These are phyloP conservation scores for Australoheros scitulus DNA, from an alignment of 2,113 vertebrate species.

Conservation along the genomic window DNA sequence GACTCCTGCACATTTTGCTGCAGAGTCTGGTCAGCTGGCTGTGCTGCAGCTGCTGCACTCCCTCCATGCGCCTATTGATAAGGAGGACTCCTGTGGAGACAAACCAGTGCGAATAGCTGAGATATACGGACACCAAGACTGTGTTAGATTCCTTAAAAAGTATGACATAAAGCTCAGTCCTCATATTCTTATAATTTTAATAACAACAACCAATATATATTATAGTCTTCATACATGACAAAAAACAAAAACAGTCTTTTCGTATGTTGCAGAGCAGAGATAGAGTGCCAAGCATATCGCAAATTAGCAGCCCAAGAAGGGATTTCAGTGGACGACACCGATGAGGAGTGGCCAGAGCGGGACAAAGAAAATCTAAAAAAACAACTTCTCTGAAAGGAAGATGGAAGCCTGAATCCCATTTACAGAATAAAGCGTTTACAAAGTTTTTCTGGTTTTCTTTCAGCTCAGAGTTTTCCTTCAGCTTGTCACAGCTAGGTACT, in stretches of 20 bases:
- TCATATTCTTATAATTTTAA: not conserved
- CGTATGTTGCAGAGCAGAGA: slow-evolving; percentile 83
- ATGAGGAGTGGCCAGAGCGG: slow-evolving; percentile 85
- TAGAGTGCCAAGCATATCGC: slow-evolving; percentile 76
- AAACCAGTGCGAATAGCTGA: slow-evolving; percentile 85
- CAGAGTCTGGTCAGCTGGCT: slow-evolving; percentile 82
- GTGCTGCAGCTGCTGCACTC: slow-evolving; percentile 85
- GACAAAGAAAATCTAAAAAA: slow-evolving; percentile 68
- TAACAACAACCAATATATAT: not conserved
- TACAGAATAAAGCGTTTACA: not conserved
- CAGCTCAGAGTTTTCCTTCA: fast-evolving
- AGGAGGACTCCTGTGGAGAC: slow-evolving; percentile 85
- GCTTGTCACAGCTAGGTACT: fast-evolving
- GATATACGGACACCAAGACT: slow-evolving; percentile 89
- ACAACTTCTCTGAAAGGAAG: slow-evolving; percentile 8
- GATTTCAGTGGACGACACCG: slow-evolving; percentile 80
- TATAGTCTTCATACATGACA: not conserved
- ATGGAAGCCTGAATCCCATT: not conserved
- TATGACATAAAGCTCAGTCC: slow-evolving; percentile 60
- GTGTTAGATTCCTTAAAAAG: slow-evolving; percentile 86
- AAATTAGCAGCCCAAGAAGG: slow-evolving; percentile 65
- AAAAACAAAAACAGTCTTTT: not conserved
- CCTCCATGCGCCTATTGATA: slow-evolving; percentile 83
- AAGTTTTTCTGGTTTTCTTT: not conserved
- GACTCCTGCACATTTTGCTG: slow-evolving; percentile 89